Conservation (phyloP, 2,888 invertebrate species). For the Augiades crinisus region DNA sequence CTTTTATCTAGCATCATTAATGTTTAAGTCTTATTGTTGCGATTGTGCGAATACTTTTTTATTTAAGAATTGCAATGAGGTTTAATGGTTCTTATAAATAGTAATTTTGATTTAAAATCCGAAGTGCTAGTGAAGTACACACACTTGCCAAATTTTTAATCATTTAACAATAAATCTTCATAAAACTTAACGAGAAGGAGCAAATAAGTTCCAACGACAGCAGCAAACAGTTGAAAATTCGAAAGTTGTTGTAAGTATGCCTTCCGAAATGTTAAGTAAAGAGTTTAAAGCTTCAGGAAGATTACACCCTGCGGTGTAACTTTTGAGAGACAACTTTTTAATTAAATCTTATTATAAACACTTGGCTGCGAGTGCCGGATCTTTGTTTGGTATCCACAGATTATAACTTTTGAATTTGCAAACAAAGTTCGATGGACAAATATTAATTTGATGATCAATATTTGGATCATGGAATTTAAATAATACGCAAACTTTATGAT, state of each 20-base stretch:
- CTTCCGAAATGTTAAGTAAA: slow-evolving; percentile 9
- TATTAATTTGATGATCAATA: slow-evolving; percentile 8
- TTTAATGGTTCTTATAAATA: too few relatives aligned
- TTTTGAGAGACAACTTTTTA: slow-evolving; percentile 17
- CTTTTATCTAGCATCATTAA: too few relatives aligned
- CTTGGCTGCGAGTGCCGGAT: slow-evolving; percentile 2
- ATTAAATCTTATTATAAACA: slow-evolving; percentile 23
- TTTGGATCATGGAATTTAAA: background rate
- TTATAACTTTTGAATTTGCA: slow-evolving; percentile 11
- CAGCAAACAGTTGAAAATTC: background rate
- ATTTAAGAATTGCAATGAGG: too few relatives aligned
- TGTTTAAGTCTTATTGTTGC: too few relatives aligned
- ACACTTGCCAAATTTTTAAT: background rate
- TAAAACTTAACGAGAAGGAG: background rate
- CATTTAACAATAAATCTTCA: background rate
- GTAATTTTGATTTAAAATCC: too few relatives aligned
- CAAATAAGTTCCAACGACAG: background rate
- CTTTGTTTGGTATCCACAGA: slow-evolving; percentile 7
- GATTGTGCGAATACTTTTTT: too few relatives aligned
- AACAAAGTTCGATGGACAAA: background rate
- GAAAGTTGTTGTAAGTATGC: slow-evolving; percentile 12
- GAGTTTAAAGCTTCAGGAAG: background rate
- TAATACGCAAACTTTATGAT: too few relatives aligned
- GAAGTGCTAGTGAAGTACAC: too few relatives aligned
- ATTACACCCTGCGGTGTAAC: background rate